Conservation (phyloP, 1,140 invertebrate species). For the Camponotus floridanus region DNA sequence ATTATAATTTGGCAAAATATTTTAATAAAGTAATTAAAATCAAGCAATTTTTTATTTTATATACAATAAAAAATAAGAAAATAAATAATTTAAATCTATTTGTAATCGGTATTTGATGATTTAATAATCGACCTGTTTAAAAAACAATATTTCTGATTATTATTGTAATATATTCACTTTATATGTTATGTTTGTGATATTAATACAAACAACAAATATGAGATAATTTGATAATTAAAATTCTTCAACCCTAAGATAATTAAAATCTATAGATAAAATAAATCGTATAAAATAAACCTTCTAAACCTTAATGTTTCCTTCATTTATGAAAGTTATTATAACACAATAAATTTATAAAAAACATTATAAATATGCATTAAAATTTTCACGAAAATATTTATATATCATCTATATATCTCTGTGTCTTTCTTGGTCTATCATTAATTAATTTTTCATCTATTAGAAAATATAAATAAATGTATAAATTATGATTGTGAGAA, state of each 20-base stretch:
- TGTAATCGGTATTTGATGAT: neutral
- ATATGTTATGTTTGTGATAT: slow-evolving; percentile 5
- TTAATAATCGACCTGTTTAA: neutral
- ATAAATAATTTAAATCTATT: neutral
- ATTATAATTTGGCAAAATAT: neutral
- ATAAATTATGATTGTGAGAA: neutral
- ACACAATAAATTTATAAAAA: neutral
- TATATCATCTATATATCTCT: no score
- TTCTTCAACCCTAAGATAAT: neutral
- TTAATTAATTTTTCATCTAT: neutral
- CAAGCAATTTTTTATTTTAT: neutral
- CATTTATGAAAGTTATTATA: neutral
- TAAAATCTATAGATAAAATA: no score
- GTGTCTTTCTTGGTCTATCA: neutral
- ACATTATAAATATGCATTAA: neutral
- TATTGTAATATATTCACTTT: neutral
- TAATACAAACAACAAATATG: neutral
- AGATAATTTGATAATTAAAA: slow-evolving; percentile 10
- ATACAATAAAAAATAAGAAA: neutral
- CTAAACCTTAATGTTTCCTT: neutral
- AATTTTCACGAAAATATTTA: neutral
- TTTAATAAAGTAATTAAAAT: neutral
- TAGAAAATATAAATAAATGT: slow-evolving; percentile 12
- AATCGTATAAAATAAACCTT: no score
- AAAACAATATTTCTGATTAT: neutral